These are phyloP conservation scores for Ophion ventricosus DNA, from an alignment of 2,888 invertebrate genomes.

Conservation along the genomic window DNA sequence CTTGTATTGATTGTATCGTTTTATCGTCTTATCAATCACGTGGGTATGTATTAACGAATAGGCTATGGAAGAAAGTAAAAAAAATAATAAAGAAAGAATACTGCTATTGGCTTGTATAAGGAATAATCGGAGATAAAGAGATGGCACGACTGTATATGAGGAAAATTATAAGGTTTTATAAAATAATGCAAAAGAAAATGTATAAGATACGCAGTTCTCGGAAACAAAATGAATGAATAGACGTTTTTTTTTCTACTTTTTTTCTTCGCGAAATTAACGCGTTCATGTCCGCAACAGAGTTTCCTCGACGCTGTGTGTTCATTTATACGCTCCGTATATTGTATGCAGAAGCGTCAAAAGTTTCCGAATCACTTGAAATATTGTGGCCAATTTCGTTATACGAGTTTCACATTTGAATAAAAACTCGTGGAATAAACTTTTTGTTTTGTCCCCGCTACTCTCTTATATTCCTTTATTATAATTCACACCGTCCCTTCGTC, in stretches of 20 bases:
- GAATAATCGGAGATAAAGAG: background rate
- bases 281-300: too few relatives aligned
- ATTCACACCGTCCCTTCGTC: background rate
- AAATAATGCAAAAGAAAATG: conserved; percentile 8
- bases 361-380: conserved; percentile 32
- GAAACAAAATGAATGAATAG: conserved; percentile 1
- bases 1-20: too few relatives aligned
- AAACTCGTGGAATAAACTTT: conserved; percentile 17
- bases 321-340: too few relatives aligned
- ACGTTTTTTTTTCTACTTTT: background rate
- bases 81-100: too few relatives aligned
- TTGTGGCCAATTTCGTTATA: conserved; percentile 41
- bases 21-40: too few relatives aligned
- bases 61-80: too few relatives aligned
- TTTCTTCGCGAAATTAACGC: too few relatives aligned
- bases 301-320: background rate
- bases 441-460: background rate
- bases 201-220: conserved; percentile 24
- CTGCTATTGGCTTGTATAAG: background rate
- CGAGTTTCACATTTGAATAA: conserved; percentile 26
- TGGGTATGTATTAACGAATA: too few relatives aligned
- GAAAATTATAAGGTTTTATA: background rate
- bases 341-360: background rate
- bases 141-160: background rate
- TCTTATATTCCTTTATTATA: background rate